Evolutionary conservation across 1,140 invertebrate species (phyloP).

Genomic region (Dufourea novaeangliae): DNA sequence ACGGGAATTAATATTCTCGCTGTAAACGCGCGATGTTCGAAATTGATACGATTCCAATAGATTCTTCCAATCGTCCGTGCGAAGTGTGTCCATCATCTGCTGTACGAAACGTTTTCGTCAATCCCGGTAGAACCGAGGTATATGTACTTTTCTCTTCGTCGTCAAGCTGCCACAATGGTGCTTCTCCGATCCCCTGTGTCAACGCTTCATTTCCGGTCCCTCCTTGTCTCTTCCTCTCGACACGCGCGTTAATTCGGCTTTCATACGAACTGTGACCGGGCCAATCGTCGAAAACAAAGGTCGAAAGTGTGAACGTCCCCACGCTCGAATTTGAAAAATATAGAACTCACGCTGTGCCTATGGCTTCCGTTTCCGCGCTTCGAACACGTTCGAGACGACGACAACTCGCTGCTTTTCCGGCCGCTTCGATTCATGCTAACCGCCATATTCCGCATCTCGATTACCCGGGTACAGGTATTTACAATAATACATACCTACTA

Average conservation of each 20-base stretch:
- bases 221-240: background rate
- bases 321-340: conserved; percentile 4
- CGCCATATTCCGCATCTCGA: conserved; percentile 43
- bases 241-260: background rate
- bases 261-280: conserved; percentile 9
- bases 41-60: too few species aligned
- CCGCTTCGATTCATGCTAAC: conserved; percentile 5
- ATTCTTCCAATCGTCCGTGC: too few species aligned
- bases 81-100: too few species aligned
- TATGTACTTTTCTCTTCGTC: too few species aligned
- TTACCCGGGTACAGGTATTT: conserved; percentile 73
- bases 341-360: conserved; percentile 1
- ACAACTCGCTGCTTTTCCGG: background rate
- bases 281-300: conserved; percentile 38
- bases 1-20: too few species aligned
- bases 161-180: too few species aligned
- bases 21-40: too few species aligned
- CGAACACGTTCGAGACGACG: background rate
- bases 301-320: background rate
- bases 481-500: conserved; percentile 78
- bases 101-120: too few species aligned
- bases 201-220: too few species aligned
- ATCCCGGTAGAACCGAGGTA: too few species aligned
- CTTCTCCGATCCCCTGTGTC: too few species aligned
- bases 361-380: background rate